Conservation (phyloP, 1,140 invertebrate genomes). For the Drosophila auraria region DNA sequence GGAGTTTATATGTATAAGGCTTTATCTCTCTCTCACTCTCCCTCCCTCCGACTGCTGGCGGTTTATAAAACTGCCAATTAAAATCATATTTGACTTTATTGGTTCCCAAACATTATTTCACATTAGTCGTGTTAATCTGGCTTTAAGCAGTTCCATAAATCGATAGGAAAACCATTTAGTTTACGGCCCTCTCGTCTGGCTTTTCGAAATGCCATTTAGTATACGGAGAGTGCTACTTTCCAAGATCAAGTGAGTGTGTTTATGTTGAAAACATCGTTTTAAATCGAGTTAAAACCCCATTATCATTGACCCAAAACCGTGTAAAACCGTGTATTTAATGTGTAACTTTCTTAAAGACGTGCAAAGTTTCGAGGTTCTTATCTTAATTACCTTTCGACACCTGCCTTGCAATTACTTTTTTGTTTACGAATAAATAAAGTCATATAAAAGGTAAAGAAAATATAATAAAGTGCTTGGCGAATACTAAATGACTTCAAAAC, state of each 20-base stretch:
- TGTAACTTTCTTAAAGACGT: slow-evolving; percentile 8
- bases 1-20: background rate
- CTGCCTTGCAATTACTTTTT: slow-evolving; percentile 15
- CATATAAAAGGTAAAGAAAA: background rate
- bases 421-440: slow-evolving; percentile 5
- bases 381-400: slow-evolving; percentile 35
- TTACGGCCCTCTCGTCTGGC: slow-evolving; percentile 27
- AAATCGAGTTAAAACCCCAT: background rate
- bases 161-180: slow-evolving; percentile 26
- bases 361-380: slow-evolving; percentile 14
- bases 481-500: background rate
- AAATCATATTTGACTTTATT: slow-evolving; percentile 66
- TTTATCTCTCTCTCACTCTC: slow-evolving; percentile 21
- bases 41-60: slow-evolving; percentile 1
- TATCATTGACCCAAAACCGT: background rate
- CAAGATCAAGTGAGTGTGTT: background rate
- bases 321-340: slow-evolving; percentile 2
- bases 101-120: slow-evolving; percentile 13
- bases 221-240: background rate
- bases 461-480: background rate
- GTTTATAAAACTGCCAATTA: slow-evolving; percentile 74
- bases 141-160: slow-evolving; percentile 23
- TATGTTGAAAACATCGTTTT: background rate
- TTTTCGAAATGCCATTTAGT: background rate
- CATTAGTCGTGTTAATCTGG: slow-evolving; percentile 29